These are phyloP conservation scores for Hybognathus amarus DNA, from an alignment of 2,797 vertebrate genomes.

Conservation along the genomic window DNA sequence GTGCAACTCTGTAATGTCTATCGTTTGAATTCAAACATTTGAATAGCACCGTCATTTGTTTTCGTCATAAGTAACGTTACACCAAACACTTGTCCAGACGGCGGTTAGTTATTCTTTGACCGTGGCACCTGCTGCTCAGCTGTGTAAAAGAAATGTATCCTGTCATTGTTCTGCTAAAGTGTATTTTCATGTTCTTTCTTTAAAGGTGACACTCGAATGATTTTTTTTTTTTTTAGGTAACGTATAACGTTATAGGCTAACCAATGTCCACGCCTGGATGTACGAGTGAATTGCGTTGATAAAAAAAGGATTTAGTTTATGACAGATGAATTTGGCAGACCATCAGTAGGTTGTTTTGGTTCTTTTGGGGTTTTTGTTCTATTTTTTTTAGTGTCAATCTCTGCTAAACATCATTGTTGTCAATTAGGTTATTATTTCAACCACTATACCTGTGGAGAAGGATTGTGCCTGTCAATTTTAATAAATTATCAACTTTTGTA, in stretches of 20 bases:
- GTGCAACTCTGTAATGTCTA: too few species aligned
- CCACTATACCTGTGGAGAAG: too few species aligned
- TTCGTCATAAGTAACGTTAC: not conserved
- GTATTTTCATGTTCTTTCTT: slow-evolving; percentile 1
- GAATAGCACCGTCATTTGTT: not conserved
- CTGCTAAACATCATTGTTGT: too few species aligned
- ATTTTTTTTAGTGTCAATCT: too few species aligned
- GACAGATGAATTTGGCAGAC: slow-evolving; percentile 52
- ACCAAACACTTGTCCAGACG: not conserved
- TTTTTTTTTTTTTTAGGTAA: slow-evolving; percentile 26
- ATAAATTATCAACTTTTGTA: too few species aligned
- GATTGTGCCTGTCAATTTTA: too few species aligned
- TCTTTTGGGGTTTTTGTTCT: too few species aligned
- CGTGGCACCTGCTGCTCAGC: not conserved
- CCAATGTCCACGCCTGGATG: slow-evolving; percentile 43
- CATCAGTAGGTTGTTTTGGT: too few species aligned
- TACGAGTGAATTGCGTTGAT: slow-evolving; percentile 16
- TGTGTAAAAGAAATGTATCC: not conserved
- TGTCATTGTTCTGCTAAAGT: not conserved
- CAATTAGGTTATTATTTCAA: too few species aligned
- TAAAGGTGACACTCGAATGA: slow-evolving; percentile 58
- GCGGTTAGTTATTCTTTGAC: not conserved
- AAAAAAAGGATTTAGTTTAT: slow-evolving; percentile 29
- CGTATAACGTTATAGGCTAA: too few species aligned
- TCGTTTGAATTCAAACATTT: too few species aligned